A percentile compares a stretch with the other conserved stretches of the same genome.
Evolutionary conservation across 2,888 invertebrate genomes (phyloP).

Genomic region (Erebia ligea): DNA sequence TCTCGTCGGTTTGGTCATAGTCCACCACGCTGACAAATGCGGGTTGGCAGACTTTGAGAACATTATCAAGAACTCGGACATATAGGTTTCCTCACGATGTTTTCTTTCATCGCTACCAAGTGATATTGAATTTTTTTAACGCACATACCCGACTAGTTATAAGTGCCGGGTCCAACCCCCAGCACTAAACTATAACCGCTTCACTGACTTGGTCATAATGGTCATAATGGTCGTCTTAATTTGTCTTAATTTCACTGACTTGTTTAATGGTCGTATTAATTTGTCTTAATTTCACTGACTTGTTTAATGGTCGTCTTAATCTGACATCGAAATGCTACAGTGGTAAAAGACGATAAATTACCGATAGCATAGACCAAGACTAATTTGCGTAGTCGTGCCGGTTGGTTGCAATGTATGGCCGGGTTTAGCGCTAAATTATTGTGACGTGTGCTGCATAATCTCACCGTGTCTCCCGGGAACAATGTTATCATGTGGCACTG

Average conservation of each 20-base stretch:
- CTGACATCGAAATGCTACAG: background rate
- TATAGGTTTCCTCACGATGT: too few relatives aligned
- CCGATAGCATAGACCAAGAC: conserved; percentile 29
- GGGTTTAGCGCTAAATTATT: conserved; percentile 38
- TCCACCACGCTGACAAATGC: too few relatives aligned
- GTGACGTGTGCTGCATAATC: conserved; percentile 40
- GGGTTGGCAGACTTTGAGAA: too few relatives aligned
- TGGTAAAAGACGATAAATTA: conserved; percentile 35
- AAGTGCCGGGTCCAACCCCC: too few relatives aligned
- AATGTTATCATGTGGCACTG: conserved; percentile 37
- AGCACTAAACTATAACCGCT: too few relatives aligned
- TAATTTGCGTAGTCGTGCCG: conserved; percentile 36
- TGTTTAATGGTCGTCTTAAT: conserved; percentile 12
- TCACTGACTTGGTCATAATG: too few relatives aligned
- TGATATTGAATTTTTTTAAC: too few relatives aligned
- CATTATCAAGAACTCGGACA: too few relatives aligned
- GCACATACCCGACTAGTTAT: too few relatives aligned
- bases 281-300: background rate
- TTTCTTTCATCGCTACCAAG: too few relatives aligned
- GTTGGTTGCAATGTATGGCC: conserved; percentile 32
- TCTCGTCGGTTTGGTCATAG: too few relatives aligned
- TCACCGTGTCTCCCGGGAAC: conserved; percentile 35
- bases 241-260: background rate
- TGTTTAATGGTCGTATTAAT: conserved; percentile 8
- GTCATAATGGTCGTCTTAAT: too few relatives aligned